These are phyloP conservation scores for Hemiscyllium ocellatum DNA, from an alignment of 2,113 vertebrate genomes.

Conservation along the genomic window DNA sequence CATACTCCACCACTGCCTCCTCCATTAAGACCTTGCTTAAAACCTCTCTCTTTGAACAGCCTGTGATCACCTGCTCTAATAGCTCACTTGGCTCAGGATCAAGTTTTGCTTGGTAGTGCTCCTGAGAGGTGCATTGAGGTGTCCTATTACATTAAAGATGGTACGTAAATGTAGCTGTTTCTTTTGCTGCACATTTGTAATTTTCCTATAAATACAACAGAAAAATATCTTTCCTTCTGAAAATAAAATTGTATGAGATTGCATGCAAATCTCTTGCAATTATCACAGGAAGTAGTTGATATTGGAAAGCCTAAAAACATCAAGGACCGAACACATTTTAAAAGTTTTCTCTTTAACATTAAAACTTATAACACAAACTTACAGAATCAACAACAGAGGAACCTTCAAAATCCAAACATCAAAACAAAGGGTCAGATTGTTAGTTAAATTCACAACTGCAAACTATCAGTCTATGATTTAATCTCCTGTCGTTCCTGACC, in stretches of 20 bases:
- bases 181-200: not conserved
- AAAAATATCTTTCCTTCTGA: not conserved
- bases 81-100: not conserved
- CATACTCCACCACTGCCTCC: not conserved
- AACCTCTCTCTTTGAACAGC: not conserved
- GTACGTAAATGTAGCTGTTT: not conserved
- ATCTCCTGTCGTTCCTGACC: not conserved
- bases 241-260: not conserved
- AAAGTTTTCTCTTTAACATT: not conserved
- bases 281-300: not conserved
- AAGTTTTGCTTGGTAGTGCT: not conserved
- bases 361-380: constrained; percentile 2
- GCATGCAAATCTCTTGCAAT: not conserved
- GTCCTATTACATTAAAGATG: not conserved
- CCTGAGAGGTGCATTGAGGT: not conserved
- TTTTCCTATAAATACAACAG: not conserved
- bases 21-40: not conserved
- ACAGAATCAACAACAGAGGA: not conserved
- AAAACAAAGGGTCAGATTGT: constrained; percentile 1
- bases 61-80: not conserved
- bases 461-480: not conserved
- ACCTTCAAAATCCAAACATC: not conserved
- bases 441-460: not conserved
- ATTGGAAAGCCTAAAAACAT: not conserved
- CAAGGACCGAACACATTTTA: not conserved